Conservation (phyloP, 2,797 vertebrate species). For the Sebastes nivosus region DNA sequence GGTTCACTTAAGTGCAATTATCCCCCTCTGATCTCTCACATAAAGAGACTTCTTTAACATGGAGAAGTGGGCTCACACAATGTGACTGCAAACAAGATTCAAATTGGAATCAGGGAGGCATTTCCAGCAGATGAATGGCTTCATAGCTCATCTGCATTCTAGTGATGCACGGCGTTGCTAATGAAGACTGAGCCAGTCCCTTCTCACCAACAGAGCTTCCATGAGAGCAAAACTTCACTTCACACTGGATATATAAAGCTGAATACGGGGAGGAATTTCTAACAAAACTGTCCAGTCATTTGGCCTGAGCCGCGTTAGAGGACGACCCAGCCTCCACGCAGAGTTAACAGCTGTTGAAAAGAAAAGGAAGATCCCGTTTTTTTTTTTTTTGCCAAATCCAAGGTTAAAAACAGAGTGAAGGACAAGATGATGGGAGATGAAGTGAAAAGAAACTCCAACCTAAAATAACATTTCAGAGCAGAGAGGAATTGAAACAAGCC, state of each 20-base stretch:
- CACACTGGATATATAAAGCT: constrained; percentile 42
- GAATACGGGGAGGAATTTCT: constrained; percentile 26
- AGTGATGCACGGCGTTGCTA: constrained; percentile 74
- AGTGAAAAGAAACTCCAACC: constrained; percentile 11
- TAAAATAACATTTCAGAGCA: constrained; percentile 35
- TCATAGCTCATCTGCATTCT: constrained; percentile 83
- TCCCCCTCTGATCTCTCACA: constrained; percentile 82
- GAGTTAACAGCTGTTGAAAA: constrained; percentile 33
- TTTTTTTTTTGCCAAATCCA: constrained; percentile 13
- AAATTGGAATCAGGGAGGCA: constrained; percentile 82
- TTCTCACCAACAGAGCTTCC: constrained; percentile 56
- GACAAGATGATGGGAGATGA: constrained; percentile 29
- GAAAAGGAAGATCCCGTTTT: constrained; percentile 1
- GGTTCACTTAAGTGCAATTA: constrained; percentile 86
- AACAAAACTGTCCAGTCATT: constrained; percentile 39
- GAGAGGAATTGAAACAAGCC: constrained; percentile 30
- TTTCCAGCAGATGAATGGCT: constrained; percentile 82
- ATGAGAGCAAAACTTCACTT: constrained; percentile 55
- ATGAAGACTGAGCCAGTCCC: constrained; percentile 77
- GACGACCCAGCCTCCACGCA: not conserved
- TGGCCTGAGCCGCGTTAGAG: constrained; percentile 5
- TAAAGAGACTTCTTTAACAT: constrained; percentile 82
- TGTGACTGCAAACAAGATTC: constrained; percentile 83
- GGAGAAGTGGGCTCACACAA: constrained; percentile 80
- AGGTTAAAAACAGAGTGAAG: constrained; percentile 35